A percentile compares a stretch with the other conserved stretches of the same genome.
phyloP scores from a whole-genome alignment of 2,888 invertebrate species.

The Caenorhabditis sinica region DNA sequence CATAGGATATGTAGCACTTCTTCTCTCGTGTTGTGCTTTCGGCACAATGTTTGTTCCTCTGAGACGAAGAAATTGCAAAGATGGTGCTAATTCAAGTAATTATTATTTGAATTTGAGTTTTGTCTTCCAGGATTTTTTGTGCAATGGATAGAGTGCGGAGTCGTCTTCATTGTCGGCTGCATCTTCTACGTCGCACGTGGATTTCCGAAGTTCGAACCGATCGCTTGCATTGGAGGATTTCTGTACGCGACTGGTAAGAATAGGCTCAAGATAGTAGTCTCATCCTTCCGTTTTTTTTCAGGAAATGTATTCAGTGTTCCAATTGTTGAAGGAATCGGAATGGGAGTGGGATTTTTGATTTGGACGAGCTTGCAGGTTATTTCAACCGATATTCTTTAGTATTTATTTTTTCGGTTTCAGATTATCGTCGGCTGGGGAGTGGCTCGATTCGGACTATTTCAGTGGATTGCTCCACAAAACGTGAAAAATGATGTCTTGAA shows the following conservation, averaged over 20 bases:
- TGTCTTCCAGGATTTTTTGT: slow-evolving; percentile 77
- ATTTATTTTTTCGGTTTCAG: slow-evolving; percentile 61
- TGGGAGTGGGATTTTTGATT: slow-evolving; percentile 80
- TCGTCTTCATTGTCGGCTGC: slow-evolving; percentile 79
- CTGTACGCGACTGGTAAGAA: slow-evolving; percentile 79
- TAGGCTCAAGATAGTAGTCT: neutral
- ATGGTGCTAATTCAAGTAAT: slow-evolving; percentile 66
- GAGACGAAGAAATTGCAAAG: slow-evolving; percentile 74
- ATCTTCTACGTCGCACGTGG: slow-evolving; percentile 76
- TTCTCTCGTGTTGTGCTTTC: slow-evolving; percentile 78
- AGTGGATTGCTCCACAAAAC: slow-evolving; percentile 71
- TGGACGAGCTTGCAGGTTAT: slow-evolving; percentile 80
- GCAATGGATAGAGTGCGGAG: slow-evolving; percentile 81
- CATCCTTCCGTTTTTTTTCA: slow-evolving; percentile 28
- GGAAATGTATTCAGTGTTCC: slow-evolving; percentile 82
- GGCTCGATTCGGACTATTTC: slow-evolving; percentile 81
- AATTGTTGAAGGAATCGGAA: slow-evolving; percentile 79
- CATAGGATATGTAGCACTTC: slow-evolving; percentile 76
- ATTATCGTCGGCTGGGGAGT: slow-evolving; percentile 81
- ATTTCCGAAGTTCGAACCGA: slow-evolving; percentile 78
- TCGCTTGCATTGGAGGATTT: slow-evolving; percentile 78
- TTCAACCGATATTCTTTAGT: neutral
- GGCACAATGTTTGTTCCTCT: slow-evolving; percentile 82
- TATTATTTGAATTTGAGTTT: neutral
- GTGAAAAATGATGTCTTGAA: slow-evolving; percentile 77